Evolutionary conservation across 2,888 invertebrate genomes (phyloP).

Genomic region (Megamerina dolium): DNA sequence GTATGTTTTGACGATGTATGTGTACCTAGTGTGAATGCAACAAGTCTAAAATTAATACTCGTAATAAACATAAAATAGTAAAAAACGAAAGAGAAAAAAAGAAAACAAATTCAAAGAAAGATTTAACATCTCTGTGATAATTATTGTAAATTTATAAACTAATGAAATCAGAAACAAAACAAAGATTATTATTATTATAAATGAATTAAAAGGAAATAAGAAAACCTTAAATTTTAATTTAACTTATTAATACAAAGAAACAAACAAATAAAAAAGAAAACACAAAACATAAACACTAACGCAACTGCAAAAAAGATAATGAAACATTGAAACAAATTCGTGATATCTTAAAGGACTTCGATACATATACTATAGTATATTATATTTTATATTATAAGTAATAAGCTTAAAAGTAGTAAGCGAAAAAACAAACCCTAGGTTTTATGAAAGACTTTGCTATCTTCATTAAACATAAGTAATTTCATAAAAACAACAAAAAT

Average conservation of each 20-base stretch:
- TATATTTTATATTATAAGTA: conserved; percentile 25
- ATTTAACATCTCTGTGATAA: conserved; percentile 50
- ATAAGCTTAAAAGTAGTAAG: conserved; percentile 35
- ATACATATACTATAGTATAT: conserved; percentile 50
- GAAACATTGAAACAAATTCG: conserved; percentile 51
- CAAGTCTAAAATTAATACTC: conserved; percentile 37
- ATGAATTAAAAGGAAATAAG: conserved; percentile 30
- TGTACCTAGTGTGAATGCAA: conserved; percentile 46
- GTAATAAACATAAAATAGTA: conserved; percentile 31
- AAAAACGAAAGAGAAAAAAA: conserved; percentile 27
- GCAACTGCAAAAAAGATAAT: conserved; percentile 38
- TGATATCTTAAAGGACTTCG: conserved; percentile 51
- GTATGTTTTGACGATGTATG: conserved; percentile 20
- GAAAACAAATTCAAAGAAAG: conserved; percentile 49
- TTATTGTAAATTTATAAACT: conserved; percentile 50
- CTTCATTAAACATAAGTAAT: conserved; percentile 39
- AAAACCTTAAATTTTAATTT: conserved; percentile 31
- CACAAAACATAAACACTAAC: conserved; percentile 29
- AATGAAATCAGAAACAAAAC: conserved; percentile 31
- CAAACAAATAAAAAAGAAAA: conserved; percentile 33
- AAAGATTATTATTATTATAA: conserved; percentile 34
- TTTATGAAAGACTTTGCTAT: conserved; percentile 36
- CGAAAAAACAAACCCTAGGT: conserved; percentile 22
- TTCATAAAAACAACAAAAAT: conserved; percentile 20
- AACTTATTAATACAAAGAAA: conserved; percentile 23